phyloP scores from a whole-genome alignment of 2,113 vertebrate species.

The Corydoras sp. region DNA sequence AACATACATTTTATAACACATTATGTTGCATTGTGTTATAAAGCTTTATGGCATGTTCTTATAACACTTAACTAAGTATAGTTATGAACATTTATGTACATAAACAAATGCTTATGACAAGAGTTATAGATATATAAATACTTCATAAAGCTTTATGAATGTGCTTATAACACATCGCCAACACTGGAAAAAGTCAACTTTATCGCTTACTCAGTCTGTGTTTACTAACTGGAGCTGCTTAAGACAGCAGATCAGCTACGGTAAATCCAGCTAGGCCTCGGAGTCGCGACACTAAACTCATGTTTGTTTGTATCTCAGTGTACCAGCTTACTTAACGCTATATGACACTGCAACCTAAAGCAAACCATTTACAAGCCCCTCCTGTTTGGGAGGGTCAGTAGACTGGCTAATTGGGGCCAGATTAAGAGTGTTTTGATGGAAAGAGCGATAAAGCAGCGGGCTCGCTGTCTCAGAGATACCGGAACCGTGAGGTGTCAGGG shows the following conservation, averaged over 20 bases:
- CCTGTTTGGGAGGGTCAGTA: conserved; percentile 19
- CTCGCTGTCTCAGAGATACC: conserved; percentile 47
- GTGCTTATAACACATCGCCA: too few relatives aligned
- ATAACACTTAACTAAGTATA: too few relatives aligned
- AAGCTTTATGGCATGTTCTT: too few relatives aligned
- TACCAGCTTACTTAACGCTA: conserved; percentile 20
- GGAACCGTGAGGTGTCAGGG: conserved; percentile 52
- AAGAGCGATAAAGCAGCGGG: conserved; percentile 22
- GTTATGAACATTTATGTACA: too few relatives aligned
- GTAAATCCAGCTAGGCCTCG: background rate
- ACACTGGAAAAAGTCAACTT: too few relatives aligned
- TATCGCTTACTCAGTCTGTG: too few relatives aligned
- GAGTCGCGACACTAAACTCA: background rate
- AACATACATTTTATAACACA: too few relatives aligned
- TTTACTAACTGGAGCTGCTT: background rate
- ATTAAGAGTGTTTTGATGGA: conserved; percentile 34
- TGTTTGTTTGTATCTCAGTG: conserved; percentile 24
- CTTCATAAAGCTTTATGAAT: too few relatives aligned
- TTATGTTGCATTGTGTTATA: too few relatives aligned
- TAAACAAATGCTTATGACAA: too few relatives aligned
- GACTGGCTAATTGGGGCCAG: conserved; percentile 34
- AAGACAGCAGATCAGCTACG: background rate
- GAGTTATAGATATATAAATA: too few relatives aligned
- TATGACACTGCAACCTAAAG: conserved; percentile 16
- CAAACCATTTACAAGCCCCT: conserved; percentile 11